A percentile compares a stretch with the other conserved stretches of the same genome.
These are phyloP conservation scores for Plestiodon gilberti DNA, from an alignment of 2,113 vertebrate species.

Conservation along the genomic window DNA sequence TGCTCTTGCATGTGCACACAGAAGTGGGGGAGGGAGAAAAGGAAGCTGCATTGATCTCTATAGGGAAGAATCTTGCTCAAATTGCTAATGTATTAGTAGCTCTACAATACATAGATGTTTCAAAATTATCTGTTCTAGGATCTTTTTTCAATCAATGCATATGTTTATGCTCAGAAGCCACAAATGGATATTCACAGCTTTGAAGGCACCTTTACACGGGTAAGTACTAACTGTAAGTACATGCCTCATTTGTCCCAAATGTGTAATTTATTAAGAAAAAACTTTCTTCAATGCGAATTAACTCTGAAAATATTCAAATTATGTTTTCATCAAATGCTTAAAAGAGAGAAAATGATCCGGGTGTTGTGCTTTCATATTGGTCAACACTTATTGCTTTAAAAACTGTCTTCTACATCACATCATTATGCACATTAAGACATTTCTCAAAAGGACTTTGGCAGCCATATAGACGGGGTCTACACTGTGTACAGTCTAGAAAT, in stretches of 20 bases:
- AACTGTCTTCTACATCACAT: neutral
- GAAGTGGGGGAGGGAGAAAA: neutral
- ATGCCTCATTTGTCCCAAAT: neutral
- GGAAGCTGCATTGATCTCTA: neutral
- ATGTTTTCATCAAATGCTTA: neutral
- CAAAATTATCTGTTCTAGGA: conserved; percentile 76
- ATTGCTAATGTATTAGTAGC: neutral
- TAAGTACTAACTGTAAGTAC: conserved; percentile 69
- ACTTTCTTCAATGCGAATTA: neutral
- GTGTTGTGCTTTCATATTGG: neutral
- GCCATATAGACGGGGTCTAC: neutral
- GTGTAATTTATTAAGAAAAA: neutral
- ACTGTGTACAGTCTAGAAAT: neutral
- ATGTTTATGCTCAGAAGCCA: conserved; percentile 94
- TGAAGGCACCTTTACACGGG: conserved; percentile 96
- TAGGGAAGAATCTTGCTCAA: neutral
- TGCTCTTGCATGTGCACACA: neutral
- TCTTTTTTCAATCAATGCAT: conserved; percentile 93
- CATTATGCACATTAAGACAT: neutral
- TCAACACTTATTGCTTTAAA: no score
- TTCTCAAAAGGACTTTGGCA: neutral
- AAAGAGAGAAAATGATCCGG: neutral
- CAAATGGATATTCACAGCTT: conserved; percentile 98
- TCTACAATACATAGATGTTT: conserved; percentile 17
- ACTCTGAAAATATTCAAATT: neutral